Conservation (phyloP, 2,888 invertebrate genomes). For the Nycteola revayana region DNA sequence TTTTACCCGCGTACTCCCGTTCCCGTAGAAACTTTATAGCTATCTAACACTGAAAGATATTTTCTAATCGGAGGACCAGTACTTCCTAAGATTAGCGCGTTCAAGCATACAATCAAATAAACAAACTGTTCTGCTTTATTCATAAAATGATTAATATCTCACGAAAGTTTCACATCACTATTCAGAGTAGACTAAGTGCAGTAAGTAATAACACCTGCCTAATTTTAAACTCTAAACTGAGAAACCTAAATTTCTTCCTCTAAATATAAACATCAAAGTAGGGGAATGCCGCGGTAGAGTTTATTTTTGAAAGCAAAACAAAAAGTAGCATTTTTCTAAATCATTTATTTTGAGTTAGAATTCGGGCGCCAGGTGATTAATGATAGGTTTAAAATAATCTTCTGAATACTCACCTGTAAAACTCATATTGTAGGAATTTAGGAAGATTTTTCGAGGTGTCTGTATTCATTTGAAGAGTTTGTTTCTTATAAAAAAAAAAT, state of each 20-base stretch:
- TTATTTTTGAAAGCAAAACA: slow-evolving; percentile 19
- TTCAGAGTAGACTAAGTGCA: slow-evolving; percentile 12
- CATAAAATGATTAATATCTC: no score
- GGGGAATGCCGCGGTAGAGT: slow-evolving; percentile 6
- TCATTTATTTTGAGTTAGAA: slow-evolving; percentile 16
- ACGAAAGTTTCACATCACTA: slow-evolving; percentile 14
- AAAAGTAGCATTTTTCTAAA: slow-evolving; percentile 15
- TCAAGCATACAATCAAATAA: no score
- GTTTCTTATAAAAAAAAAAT: no score
- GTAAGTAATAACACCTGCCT: slow-evolving; percentile 11
- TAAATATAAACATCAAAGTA: slow-evolving; percentile 27
- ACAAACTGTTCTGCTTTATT: no score
- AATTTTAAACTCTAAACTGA: slow-evolving; percentile 26
- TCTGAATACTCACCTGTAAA: no score
- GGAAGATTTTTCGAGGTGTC: no score
- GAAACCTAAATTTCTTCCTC: slow-evolving; percentile 6
- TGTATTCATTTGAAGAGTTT: no score
- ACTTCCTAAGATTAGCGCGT: slow-evolving; percentile 1
- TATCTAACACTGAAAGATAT: background rate
- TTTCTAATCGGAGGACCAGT: slow-evolving; percentile 1
- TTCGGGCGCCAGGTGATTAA: slow-evolving; percentile 20
- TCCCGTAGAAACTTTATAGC: no score
- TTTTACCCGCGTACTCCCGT: no score
- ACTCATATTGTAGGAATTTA: no score
- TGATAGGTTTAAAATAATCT: slow-evolving; percentile 3